Evolutionary conservation across 1,140 invertebrate species (phyloP), one percentile per base, ranked within the genome.

Genomic region (Eumeta japonica): DNA sequence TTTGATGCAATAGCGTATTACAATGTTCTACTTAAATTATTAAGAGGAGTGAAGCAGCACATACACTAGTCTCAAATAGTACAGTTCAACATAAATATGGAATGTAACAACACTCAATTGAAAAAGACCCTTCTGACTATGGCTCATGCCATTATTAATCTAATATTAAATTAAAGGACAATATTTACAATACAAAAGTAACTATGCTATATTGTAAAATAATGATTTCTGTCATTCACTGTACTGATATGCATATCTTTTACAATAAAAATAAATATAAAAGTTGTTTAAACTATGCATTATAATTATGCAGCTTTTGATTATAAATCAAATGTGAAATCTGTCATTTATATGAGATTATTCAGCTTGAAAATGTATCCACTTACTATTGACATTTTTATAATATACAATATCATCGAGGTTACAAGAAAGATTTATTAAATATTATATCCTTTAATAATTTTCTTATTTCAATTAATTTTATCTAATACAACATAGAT

Each of bases 171-270:
- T 72, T 58, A 72, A 57, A 67, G n/a, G 54, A 62, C 57, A 61
- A 62, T 70, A 73, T 73, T 70, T 73, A 73, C 65, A 73, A 73
- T 66, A 62, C 66, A 67, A 73, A 66, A 73, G 61, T 62, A 58
- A 70, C 68, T 73, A 70, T 73, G 56, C 57, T 61, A 61, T 62
- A n/a, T n/a, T n/a, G 63, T 70, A 73, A 70, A 73, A 61, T 68
- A 70, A 58, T 59, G n/a, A 62, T 58, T 70, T 53, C 57, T 64
- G 53, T 55, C 56, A 35, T 56, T 68, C 58, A 62, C 59, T 62
- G 64, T 64, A 68, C 59, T 73, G 68, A 70, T 73, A 73, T 70
- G 65, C 64, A 62, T 66, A 24, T 52, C 48, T 55, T 58, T 64
- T 58, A 40, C 27, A 50, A 61, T 55, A 58, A 50, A 60, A 66